Conservation (phyloP, 2,888 invertebrate species). For the Rotaria socialis region DNA sequence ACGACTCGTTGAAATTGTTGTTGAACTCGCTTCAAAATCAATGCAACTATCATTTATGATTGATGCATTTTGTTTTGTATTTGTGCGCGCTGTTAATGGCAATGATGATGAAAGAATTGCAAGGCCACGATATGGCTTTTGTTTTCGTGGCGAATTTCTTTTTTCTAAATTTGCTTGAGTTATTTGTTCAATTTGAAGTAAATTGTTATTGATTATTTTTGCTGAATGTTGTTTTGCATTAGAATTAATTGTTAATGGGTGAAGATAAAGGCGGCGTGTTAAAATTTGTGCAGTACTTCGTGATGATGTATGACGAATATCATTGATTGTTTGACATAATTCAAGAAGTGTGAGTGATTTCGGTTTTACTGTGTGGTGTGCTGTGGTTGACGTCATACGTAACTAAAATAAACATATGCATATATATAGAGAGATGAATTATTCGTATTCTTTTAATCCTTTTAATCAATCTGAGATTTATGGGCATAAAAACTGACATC, state of each 20-base stretch:
- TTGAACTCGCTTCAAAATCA: not conserved
- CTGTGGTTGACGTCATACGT: not conserved
- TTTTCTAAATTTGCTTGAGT: not conserved
- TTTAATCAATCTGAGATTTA: too few relatives aligned
- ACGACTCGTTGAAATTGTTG: not conserved
- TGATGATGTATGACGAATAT: not conserved
- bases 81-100: not conserved
- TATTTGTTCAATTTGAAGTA: not conserved
- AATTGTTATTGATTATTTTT: not conserved
- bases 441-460: too few relatives aligned
- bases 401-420: not conserved
- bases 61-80: not conserved
- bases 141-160: not conserved
- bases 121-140: not conserved
- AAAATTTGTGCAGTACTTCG: not conserved
- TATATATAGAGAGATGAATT: not conserved
- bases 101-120: constrained; percentile 1
- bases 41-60: not conserved
- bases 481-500: too few relatives aligned
- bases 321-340: not conserved
- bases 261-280: constrained; percentile 28
- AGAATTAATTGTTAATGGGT: not conserved
- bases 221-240: not conserved
- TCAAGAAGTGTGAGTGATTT: not conserved
- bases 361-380: not conserved